These are phyloP conservation scores for Lamproptera curius DNA, from an alignment of 2,888 invertebrate genomes.

Conservation along the genomic window DNA sequence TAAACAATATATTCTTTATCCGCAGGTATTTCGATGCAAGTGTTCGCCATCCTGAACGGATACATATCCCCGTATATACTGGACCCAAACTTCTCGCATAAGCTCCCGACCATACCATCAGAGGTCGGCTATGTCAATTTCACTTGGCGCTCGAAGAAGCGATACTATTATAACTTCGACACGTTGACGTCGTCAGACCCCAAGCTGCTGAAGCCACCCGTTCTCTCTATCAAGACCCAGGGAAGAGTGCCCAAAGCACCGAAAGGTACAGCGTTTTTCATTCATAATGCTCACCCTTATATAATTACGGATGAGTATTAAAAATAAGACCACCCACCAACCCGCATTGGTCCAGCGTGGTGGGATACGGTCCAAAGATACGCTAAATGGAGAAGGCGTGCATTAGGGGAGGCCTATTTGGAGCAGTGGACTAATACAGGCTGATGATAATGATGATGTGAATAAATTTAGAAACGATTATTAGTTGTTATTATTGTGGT, in stretches of 20 bases:
- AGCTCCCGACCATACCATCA: conserved; percentile 93
- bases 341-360: too few species aligned
- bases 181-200: conserved; percentile 90
- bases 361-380: too few species aligned
- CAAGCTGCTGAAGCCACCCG: conserved; percentile 90
- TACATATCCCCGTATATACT: conserved; percentile 90
- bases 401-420: too few species aligned
- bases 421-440: too few species aligned
- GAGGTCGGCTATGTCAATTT: conserved; percentile 95
- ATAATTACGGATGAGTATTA: too few species aligned
- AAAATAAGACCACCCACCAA: too few species aligned
- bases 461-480: too few species aligned
- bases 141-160: conserved; percentile 92
- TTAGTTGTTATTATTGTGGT: too few species aligned
- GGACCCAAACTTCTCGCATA: conserved; percentile 93
- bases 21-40: conserved; percentile 90
- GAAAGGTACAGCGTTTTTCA: too few species aligned
- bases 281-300: too few species aligned
- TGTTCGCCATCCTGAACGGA: conserved; percentile 93
- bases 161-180: conserved; percentile 92
- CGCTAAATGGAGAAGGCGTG: too few species aligned
- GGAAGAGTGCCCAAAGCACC: conserved; percentile 91
- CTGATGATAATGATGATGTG: too few species aligned
- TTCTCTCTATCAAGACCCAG: conserved; percentile 90
- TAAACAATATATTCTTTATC: neutral